Conservation (phyloP, 2,113 vertebrate genomes). For the Lathamus discolor region DNA sequence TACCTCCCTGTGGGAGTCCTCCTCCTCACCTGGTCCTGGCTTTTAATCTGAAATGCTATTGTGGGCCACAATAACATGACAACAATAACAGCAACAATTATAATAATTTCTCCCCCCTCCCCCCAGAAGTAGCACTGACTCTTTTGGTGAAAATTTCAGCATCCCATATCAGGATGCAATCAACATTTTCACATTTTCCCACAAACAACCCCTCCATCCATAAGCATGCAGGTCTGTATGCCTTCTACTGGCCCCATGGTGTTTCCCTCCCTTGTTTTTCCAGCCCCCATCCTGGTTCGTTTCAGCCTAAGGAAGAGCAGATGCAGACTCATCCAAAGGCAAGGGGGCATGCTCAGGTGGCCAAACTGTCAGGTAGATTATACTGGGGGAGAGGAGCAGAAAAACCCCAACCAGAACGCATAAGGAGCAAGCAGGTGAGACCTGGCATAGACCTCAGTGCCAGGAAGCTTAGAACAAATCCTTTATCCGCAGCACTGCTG, state of each 20-base stretch:
- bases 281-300: neutral
- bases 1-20: neutral
- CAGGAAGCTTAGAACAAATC: neutral
- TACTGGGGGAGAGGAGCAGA: neutral
- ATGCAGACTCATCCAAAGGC: neutral
- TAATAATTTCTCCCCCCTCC: neutral
- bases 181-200: neutral
- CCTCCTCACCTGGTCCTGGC: neutral
- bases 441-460: neutral
- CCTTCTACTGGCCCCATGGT: accelerated
- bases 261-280: neutral
- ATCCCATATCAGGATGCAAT: neutral
- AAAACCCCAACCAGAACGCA: neutral
- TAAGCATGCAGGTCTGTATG: neutral
- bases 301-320: neutral
- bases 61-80: neutral
- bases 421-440: neutral
- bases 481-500: neutral
- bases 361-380: neutral
- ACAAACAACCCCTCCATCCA: neutral
- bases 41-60: neutral
- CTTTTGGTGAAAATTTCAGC: neutral
- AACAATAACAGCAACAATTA: neutral
- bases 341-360: neutral
- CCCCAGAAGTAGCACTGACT: neutral